These are phyloP conservation scores for Sipha maydis DNA, from an alignment of 2,888 invertebrate genomes.

Conservation along the genomic window DNA sequence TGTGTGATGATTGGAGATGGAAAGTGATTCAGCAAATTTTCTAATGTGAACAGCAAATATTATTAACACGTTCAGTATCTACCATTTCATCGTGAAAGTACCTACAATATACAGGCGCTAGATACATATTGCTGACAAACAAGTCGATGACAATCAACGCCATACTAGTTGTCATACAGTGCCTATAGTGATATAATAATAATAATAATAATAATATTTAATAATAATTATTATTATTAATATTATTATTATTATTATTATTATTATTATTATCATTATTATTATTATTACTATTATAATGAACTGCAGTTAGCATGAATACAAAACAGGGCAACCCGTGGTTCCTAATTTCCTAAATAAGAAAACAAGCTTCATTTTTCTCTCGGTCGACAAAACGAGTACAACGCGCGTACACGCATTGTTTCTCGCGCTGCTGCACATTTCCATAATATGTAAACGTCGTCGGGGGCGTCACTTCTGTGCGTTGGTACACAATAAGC, in stretches of 20 bases:
- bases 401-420: background rate
- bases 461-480: constrained; percentile 59
- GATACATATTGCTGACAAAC: background rate
- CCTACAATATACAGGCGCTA: background rate
- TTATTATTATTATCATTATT: background rate
- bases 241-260: too few relatives aligned
- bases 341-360: constrained; percentile 59
- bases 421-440: constrained; percentile 1
- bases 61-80: too few relatives aligned
- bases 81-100: background rate
- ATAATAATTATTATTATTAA: too few relatives aligned
- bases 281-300: constrained; percentile 30
- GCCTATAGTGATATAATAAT: constrained; percentile 15
- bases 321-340: constrained; percentile 35
- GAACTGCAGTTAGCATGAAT: constrained; percentile 9
- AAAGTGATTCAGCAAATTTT: too few relatives aligned
- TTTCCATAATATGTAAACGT: constrained; percentile 46
- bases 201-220: too few relatives aligned
- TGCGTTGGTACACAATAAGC: constrained; percentile 27
- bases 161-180: background rate
- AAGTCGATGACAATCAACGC: constrained; percentile 22
- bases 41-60: too few relatives aligned
- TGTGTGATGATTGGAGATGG: too few relatives aligned
- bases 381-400: constrained; percentile 21
- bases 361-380: constrained; percentile 56